Percentiles rank a stretch among this genome's conserved stretches.
Evolutionary conservation across 2,113 vertebrate species (phyloP).

Genomic region (Grallaria varia): DNA sequence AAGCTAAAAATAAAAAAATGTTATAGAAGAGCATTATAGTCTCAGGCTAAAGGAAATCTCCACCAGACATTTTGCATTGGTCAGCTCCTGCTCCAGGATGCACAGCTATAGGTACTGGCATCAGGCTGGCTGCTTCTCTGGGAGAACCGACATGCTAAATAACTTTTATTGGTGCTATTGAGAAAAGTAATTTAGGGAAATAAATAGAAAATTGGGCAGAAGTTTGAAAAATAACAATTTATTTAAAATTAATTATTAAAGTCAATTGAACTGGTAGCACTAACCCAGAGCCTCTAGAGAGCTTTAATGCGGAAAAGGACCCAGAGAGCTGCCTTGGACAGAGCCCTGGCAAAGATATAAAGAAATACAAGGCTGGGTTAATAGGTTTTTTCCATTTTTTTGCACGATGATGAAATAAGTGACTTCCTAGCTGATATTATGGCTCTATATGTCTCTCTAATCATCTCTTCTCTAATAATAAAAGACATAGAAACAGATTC

Average conservation of each 20-base stretch:
- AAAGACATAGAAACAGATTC: background rate
- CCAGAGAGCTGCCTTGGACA: background rate
- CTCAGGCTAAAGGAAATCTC: background rate
- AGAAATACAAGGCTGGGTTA: background rate
- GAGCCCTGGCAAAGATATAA: fast-evolving
- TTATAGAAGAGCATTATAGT: background rate
- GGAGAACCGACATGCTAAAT: background rate
- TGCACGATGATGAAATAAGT: background rate
- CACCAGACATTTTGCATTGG: background rate
- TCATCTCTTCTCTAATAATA: background rate
- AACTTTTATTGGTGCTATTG: background rate
- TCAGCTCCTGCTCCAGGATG: background rate
- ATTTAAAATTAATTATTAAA: background rate
- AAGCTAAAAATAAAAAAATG: background rate
- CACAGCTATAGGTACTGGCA: background rate
- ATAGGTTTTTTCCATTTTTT: background rate
- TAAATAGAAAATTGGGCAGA: background rate
- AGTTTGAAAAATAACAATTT: background rate
- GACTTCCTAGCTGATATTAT: background rate
- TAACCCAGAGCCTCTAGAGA: background rate
- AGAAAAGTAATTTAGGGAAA: background rate
- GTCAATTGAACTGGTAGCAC: background rate
- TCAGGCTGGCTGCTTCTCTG: background rate
- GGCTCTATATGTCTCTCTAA: background rate
- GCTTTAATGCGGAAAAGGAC: background rate